Evolutionary conservation across 64 coral and sea anemone species (phyloP).

Genomic region (Orbicella faveolata): DNA sequence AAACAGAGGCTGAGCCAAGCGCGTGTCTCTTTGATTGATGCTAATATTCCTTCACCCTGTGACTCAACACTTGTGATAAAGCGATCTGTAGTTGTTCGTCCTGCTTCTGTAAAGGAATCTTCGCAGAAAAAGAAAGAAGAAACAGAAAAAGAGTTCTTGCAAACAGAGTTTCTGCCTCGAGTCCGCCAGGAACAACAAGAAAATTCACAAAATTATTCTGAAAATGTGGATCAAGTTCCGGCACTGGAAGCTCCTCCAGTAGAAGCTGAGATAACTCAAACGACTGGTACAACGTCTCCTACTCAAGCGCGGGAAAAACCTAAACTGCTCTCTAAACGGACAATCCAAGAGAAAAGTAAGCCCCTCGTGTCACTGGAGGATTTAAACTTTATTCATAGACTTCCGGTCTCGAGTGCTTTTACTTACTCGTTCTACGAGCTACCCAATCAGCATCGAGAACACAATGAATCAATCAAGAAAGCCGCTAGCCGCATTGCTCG

Average conservation of each 20-base stretch:
- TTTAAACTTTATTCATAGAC: constrained; percentile 58
- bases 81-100: not conserved
- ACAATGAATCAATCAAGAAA: constrained; percentile 61
- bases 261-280: not conserved
- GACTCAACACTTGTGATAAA: not conserved
- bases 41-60: not conserved
- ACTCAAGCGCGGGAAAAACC: not conserved
- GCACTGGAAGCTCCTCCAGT: not conserved
- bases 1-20: constrained; percentile 6
- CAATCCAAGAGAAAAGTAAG: constrained; percentile 1
- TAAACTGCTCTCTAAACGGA: not conserved
- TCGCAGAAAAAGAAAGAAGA: not conserved
- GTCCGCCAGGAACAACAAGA: not conserved
- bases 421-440: constrained; percentile 82
- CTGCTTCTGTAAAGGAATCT: not conserved
- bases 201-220: not conserved
- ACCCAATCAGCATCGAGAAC: constrained; percentile 57
- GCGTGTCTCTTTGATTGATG: not conserved
- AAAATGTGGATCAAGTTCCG: not conserved
- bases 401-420: constrained; percentile 79
- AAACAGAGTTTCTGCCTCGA: not conserved
- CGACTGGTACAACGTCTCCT: not conserved
- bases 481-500: constrained; percentile 19
- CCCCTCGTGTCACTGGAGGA: constrained; percentile 24
- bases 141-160: not conserved